Evolutionary conservation across 2,797 vertebrate species (phyloP), one percentile per base, ranked within the genome.

Genomic region (Vultur gryphus): DNA sequence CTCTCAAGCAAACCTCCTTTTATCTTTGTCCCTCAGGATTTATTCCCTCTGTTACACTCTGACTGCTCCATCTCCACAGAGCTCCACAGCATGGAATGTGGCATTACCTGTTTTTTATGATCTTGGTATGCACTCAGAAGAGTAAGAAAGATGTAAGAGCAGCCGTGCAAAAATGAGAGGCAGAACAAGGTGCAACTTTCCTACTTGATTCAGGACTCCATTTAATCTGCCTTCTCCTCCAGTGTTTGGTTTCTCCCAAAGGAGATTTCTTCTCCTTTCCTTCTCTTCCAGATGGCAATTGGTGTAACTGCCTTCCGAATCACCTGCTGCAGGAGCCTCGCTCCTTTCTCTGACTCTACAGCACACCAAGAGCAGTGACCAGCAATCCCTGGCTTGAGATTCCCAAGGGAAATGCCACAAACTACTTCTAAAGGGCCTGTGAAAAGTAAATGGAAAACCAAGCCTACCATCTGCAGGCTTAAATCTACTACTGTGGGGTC

Each of bases 1-100:
- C 90, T 86, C 91, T 90, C 39, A 35, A 92, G 62, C 64, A 84
- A 93, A 86, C 54, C 41, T 77, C 35, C 37, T 81, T 95, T 92
- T 70, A 83, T 89, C 67, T 95, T 84, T 58, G 84, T 87, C 94
- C 82, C 84, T 80, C 59, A 73, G 84, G 71, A 93, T 93, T 95
- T 95, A 89, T 85, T 87, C 61, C 86, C 82, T 83, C 86, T 80
- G 84, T 80, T 89, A 93, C 78, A 87, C 75, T 91, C 52, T 0
- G 14, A 57, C 72, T 85, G 90, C 49, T 93, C 93, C 13, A 6
- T 77, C 86, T 89, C 81, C 55, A 33, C 15, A 25, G 51, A 69
- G 46, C 39, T 87, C 37, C 37, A n/a, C 65, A 75, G 61, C 26
- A 16, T 5, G 5, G 71, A 81, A 87, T 29, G 76, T 58, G 69